A percentile compares a stretch with the other conserved stretches of the same genome.
Conservation (phyloP, 2,888 invertebrate species). For the Steinernema scapterisci region DNA sequence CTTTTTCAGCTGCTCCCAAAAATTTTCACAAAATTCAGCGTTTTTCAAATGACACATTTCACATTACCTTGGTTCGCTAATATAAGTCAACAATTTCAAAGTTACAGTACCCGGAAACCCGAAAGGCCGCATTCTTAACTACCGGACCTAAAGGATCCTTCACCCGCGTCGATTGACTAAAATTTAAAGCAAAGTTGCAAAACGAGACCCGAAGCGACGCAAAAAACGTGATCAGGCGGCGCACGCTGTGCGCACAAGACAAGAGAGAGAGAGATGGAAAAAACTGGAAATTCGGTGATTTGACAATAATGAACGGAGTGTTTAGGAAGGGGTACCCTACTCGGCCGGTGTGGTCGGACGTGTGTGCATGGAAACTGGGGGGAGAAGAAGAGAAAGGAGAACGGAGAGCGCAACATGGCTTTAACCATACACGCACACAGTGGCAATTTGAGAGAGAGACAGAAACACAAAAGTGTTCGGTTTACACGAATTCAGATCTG, state of each 20-base stretch:
- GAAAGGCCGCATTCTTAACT: too few species aligned
- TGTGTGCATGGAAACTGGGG: not conserved
- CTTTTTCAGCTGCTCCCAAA: not conserved
- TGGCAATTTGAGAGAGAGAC: not conserved
- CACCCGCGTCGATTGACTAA: not conserved
- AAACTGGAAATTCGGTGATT: slow-evolving; percentile 33
- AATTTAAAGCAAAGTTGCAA: slow-evolving; percentile 18
- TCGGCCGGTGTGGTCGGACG: slow-evolving; percentile 17
- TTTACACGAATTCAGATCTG: not conserved
- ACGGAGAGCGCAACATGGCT: slow-evolving; percentile 1
- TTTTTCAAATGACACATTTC: not conserved
- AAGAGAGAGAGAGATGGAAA: slow-evolving; percentile 17
- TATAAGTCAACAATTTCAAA: too few species aligned
- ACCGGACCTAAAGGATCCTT: too few species aligned
- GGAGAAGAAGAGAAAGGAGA: not conserved
- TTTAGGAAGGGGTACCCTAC: slow-evolving; percentile 3
- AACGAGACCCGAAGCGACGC: slow-evolving; percentile 21
- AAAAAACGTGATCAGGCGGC: slow-evolving; percentile 30
- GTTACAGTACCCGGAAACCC: too few species aligned
- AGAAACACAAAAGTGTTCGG: slow-evolving; percentile 5
- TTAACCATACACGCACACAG: not conserved
- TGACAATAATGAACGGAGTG: slow-evolving; percentile 30
- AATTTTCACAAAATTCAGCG: not conserved
- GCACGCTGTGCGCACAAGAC: not conserved
- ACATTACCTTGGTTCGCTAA: too few species aligned